Evolutionary conservation across 2,888 invertebrate species (phyloP).

Genomic region (Cosmopolites sordidus): DNA sequence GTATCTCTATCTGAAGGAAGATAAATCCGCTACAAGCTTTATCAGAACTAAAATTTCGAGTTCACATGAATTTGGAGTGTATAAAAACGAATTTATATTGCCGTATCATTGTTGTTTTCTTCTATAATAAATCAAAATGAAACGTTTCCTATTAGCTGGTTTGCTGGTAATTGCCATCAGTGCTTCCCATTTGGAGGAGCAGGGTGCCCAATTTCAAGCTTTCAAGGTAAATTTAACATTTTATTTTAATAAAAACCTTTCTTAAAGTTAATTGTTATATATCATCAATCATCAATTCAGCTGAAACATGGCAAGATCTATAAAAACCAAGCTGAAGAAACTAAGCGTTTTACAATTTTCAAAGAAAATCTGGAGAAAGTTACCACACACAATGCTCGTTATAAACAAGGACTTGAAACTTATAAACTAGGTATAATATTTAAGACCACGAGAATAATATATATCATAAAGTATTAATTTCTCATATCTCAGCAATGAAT

Average conservation of each 20-base stretch:
- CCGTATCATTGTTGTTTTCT: no score
- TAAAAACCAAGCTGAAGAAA: conserved; percentile 19
- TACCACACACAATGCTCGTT: conserved; percentile 24
- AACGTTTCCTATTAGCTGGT: conserved; percentile 14
- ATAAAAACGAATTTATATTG: no score
- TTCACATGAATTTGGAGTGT: no score
- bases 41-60: no score
- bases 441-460: background rate
- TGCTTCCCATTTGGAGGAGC: conserved; percentile 2
- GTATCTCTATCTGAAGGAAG: no score
- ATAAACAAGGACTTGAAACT: conserved; percentile 12
- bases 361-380: conserved; percentile 16
- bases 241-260: no score
- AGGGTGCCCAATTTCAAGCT: conserved; percentile 5
- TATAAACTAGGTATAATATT: conserved; percentile 3
- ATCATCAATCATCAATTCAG: no score
- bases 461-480: background rate
- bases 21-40: no score
- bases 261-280: no score
- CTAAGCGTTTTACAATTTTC: conserved; percentile 20
- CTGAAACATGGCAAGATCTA: conserved; percentile 14
- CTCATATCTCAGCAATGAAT: conserved; percentile 20
- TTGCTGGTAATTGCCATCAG: background rate
- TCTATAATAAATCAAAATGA: no score
- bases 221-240: conserved; percentile 19